Conservation (phyloP, 2,113 vertebrate genomes). For the Vulpes lagopus region DNA sequence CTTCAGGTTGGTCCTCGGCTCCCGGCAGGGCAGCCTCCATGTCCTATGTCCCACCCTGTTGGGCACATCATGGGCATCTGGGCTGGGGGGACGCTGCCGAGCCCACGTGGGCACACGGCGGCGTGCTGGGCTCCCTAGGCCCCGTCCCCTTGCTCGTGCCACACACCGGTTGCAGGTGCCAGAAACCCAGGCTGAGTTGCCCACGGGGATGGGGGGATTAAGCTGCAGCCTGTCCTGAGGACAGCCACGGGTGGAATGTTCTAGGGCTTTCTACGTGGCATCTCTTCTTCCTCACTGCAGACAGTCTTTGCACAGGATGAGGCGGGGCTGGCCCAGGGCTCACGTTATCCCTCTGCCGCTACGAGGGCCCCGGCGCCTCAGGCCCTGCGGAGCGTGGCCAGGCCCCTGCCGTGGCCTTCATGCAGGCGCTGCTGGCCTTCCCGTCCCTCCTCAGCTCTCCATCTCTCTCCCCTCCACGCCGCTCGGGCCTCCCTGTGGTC, state of each 20-base stretch:
- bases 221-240: rapidly evolving
- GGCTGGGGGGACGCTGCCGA: not conserved
- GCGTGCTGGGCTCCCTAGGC: rapidly evolving
- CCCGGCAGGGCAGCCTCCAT: no score
- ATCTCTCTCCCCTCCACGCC: not conserved
- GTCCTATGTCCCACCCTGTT: not conserved
- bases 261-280: not conserved
- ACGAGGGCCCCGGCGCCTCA: not conserved
- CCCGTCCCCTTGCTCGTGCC: no score
- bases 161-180: rapidly evolving
- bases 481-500: not conserved
- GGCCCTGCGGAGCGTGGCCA: not conserved
- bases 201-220: rapidly evolving
- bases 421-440: not conserved
- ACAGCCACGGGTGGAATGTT: not conserved
- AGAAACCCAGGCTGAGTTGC: not conserved
- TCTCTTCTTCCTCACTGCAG: no score
- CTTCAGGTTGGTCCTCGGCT: not conserved
- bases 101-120: rapidly evolving
- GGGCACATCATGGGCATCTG: rapidly evolving
- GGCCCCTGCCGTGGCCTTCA: no score
- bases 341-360: no score
- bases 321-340: not conserved
- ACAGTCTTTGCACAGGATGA: not conserved
- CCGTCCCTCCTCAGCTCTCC: not conserved